Evolutionary conservation across 2,888 invertebrate genomes (phyloP), one percentile per base, ranked within the genome.

Genomic region (Orthosia gothica): DNA sequence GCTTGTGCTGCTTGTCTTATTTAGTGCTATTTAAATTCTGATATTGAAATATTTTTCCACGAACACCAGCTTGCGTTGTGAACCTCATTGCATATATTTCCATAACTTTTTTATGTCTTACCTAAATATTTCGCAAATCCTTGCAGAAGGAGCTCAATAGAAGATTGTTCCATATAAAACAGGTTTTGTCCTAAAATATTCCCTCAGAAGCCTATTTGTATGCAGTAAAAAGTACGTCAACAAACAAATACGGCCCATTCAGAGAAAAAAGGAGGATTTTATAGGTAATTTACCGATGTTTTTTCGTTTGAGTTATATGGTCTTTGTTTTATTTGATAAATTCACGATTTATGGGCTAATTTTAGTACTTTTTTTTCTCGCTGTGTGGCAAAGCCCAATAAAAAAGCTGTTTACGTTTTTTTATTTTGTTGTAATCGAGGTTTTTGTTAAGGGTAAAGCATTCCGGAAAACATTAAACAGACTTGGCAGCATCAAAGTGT

Each of bases 211-310:
- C 71, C 77, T 76, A 74, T 88, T 83, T 76, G 65, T 75, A 75
- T 88, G 84, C 70, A 81, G 81, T 86, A 86, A 88, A 86, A 86
- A 80, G 65, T 82, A 45, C 59, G 59, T 55, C 77, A 65, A 67
- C 63, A 68, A 65, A 79, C 71, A 86, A 86, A 86, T 68, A 74
- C 61, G 63, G 58, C 68, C 68, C 65, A 61, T 81, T 76, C 68
- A 72, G 57, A 79, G 70, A 84, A 75, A 85, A 86, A 81, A 70
- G 65, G 58, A 83, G 75, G 71, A 61, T 88, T 86, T 88, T 86
- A 86, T 88, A 74, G 71, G 87, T 81, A 77, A 86, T 86, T 86
- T 84, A 88, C 74, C 75, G 70, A 74, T 87, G 84, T 81, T 86
- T 86, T 80, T 67, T 50, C 72, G 50, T 83, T 84, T 71, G 66